Evolutionary conservation across 2,797 vertebrate genomes (phyloP).

Genomic region (Neomorphus geoffroyi): DNA sequence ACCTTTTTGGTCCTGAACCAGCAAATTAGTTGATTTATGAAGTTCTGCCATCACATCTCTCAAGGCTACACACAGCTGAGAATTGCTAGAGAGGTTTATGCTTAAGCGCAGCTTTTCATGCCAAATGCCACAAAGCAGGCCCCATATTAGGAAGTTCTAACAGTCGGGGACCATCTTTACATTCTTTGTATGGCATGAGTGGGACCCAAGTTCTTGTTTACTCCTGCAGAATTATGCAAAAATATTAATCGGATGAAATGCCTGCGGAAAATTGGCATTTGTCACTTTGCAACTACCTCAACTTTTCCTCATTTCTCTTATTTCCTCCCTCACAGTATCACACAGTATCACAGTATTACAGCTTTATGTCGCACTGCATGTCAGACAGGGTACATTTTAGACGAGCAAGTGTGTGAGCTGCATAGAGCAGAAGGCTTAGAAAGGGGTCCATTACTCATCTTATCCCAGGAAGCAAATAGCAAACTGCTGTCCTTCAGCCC

Average conservation of each 20-base stretch:
- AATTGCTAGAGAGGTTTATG: background rate
- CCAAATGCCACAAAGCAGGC: background rate
- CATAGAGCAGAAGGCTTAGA: background rate
- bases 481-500: background rate
- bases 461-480: background rate
- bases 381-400: background rate
- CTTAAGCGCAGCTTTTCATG: background rate
- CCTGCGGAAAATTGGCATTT: background rate
- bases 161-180: background rate
- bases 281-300: background rate
- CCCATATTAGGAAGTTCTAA: background rate
- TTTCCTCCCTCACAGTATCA: too few relatives aligned
- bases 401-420: background rate
- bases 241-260: background rate
- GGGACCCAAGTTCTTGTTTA: background rate
- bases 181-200: background rate
- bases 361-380: background rate
- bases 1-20: background rate
- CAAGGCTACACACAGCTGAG: background rate
- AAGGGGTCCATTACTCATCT: background rate
- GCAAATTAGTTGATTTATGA: background rate
- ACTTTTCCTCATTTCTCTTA: background rate
- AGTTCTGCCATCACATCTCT: background rate
- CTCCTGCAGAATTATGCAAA: background rate
- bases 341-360: background rate